These are phyloP conservation scores for Drosophila quadrilineata DNA, from an alignment of 1,140 invertebrate species.

Conservation along the genomic window DNA sequence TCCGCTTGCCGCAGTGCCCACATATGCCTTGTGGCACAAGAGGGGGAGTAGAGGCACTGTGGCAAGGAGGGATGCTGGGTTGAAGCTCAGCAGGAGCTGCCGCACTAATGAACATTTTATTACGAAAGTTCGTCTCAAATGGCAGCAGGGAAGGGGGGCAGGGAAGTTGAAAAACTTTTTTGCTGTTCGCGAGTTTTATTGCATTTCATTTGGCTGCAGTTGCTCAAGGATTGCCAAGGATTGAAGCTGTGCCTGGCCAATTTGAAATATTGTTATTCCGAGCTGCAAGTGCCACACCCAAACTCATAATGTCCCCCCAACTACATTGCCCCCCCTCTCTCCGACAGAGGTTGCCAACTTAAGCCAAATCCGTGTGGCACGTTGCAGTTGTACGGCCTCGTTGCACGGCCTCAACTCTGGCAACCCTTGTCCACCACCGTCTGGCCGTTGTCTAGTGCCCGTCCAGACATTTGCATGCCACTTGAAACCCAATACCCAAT, in stretches of 20 bases:
- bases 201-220: slow-evolving; percentile 49
- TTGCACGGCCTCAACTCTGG: not conserved
- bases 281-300: no score
- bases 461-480: slow-evolving; percentile 43
- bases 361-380: slow-evolving; percentile 28
- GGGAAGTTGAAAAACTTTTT: slow-evolving; percentile 44
- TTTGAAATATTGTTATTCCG: slow-evolving; percentile 68
- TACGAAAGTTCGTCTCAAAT: slow-evolving; percentile 61
- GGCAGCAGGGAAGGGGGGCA: not conserved
- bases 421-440: not conserved
- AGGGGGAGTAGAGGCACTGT: not conserved
- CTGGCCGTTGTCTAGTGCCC: slow-evolving; percentile 29
- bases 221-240: slow-evolving; percentile 20
- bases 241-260: slow-evolving; percentile 51
- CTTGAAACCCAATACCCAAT: slow-evolving; percentile 47
- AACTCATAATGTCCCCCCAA: no score
- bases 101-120: slow-evolving; percentile 77
- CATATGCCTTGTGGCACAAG: slow-evolving; percentile 30
- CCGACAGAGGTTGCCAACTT: not conserved
- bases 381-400: slow-evolving; percentile 53
- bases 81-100: slow-evolving; percentile 60
- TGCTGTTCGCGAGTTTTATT: slow-evolving; percentile 46
- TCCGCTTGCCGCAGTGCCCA: slow-evolving; percentile 59
- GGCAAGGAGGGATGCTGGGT: not conserved
- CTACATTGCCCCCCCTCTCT: no score